Base-by-base conservation (phyloP, 2,888 invertebrate species). In the Caenorhabditis sp. region DNA sequence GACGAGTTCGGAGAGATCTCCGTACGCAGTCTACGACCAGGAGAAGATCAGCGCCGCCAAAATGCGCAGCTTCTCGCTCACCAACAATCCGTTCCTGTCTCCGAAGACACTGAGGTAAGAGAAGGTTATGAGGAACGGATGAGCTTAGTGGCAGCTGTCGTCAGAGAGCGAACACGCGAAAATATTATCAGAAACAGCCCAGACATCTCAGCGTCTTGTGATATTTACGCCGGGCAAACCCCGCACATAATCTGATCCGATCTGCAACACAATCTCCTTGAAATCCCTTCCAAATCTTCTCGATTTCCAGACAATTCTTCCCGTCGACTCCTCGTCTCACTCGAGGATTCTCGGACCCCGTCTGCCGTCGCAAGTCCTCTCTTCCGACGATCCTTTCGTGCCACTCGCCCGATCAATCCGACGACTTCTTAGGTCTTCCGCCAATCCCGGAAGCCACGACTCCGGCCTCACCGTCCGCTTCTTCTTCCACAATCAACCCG, bases 361-460 rank as follows among this genome's bases (percentile, higher is more conserved):
- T 78, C 17, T 63, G 78, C 37, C 75, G 79, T 13, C 75, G 81
- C 20, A 82, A 80, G 45, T 71, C 76, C 9, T 79, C 79, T 1
- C 70, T 79, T 17, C 73, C 77, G 20, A 65, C 79, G 9, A 65
- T 78, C 58, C 55, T 77, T 11, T 63, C 68, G 26, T 59, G 53
- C 24, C 65, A 70, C 45, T 63, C 74, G 8, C 63, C 77, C 7
- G 77, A 78, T 17, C 56, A 58, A 17, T 59, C 72, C n/a, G 74
- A 66, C 20, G 81, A 81, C 32, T 63, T 79, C 13, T 68, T 79
- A 11, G 52, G 76, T 30, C 77, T 83, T 26, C 83, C 83, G n/a
- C 81, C 83, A 22, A 83, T 83, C 32, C 83, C 83, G 30, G 83
- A 83, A 52, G 80, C 82, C 15, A 79, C 80, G 2, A 82, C 80